These are phyloP conservation scores for Archaeoteleia sp. DNA, from an alignment of 2,888 invertebrate species.

Conservation along the genomic window DNA sequence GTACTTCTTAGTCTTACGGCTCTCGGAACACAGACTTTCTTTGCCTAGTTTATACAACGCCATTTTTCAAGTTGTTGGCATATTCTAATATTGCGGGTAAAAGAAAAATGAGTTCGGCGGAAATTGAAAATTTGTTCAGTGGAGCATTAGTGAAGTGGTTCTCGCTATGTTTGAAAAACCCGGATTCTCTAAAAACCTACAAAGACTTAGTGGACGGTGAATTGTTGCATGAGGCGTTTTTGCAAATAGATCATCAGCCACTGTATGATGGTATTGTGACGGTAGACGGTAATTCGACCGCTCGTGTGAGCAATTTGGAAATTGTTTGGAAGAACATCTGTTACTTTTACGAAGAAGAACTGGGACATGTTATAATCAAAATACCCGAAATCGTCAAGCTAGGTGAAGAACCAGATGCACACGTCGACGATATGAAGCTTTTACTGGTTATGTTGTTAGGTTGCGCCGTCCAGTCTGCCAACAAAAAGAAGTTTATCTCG, in stretches of 20 bases:
- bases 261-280: constrained; percentile 69
- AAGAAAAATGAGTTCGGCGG: constrained; percentile 12
- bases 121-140: constrained; percentile 19
- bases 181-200: constrained; percentile 79
- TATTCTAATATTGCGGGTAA: too few species aligned
- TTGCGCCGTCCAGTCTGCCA: constrained; percentile 95
- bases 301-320: constrained; percentile 87
- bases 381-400: constrained; percentile 84
- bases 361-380: constrained; percentile 87
- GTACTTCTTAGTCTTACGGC: too few species aligned
- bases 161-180: constrained; percentile 80
- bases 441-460: constrained; percentile 89
- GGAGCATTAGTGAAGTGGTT: constrained; percentile 38
- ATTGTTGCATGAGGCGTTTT: constrained; percentile 25
- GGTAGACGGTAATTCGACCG: constrained; percentile 70
- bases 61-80: too few species aligned
- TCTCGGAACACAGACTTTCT: too few species aligned
- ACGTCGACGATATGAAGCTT: constrained; percentile 84
- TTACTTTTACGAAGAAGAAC: constrained; percentile 77
- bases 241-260: constrained; percentile 68
- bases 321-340: constrained; percentile 88
- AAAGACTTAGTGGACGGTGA: constrained; percentile 31
- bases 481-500: constrained; percentile 90
- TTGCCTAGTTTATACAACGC: too few species aligned
- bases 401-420: constrained; percentile 80